Evolutionary conservation across 1,140 invertebrate genomes (phyloP).

Genomic region (Varroa destructor): DNA sequence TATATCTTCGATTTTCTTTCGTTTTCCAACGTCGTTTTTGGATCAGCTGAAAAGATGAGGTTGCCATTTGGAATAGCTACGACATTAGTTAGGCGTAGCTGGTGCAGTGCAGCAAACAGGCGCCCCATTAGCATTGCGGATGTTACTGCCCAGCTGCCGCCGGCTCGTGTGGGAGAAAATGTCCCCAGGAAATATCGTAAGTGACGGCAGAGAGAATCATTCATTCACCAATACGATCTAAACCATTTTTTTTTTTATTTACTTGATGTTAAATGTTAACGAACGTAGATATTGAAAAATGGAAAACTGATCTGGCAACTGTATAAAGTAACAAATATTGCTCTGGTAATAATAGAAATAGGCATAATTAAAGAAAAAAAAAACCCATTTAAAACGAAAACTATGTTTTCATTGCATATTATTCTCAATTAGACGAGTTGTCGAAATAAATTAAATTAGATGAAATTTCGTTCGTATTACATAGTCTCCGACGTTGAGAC

Average conservation of each 20-base stretch:
- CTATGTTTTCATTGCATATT: neutral
- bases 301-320: no score
- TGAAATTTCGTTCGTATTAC: slow-evolving; percentile 42
- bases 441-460: slow-evolving; percentile 30
- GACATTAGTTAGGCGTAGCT: neutral
- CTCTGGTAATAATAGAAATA: neutral
- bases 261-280: neutral
- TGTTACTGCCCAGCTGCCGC: neutral
- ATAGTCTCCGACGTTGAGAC: slow-evolving; percentile 71
- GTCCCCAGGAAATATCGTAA: slow-evolving; percentile 14
- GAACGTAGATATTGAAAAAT: neutral
- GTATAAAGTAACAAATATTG: no score
- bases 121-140: neutral
- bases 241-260: neutral
- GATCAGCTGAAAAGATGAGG: neutral
- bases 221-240: neutral
- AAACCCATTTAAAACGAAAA: neutral
- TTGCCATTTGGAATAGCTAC: slow-evolving; percentile 6
- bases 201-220: neutral
- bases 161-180: neutral
- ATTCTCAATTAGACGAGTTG: neutral
- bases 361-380: neutral
- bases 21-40: neutral
- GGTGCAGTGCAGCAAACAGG: neutral
- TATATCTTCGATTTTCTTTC: no score